Conservation (phyloP, 2,797 vertebrate genomes). For the Ceyx erithaca region DNA sequence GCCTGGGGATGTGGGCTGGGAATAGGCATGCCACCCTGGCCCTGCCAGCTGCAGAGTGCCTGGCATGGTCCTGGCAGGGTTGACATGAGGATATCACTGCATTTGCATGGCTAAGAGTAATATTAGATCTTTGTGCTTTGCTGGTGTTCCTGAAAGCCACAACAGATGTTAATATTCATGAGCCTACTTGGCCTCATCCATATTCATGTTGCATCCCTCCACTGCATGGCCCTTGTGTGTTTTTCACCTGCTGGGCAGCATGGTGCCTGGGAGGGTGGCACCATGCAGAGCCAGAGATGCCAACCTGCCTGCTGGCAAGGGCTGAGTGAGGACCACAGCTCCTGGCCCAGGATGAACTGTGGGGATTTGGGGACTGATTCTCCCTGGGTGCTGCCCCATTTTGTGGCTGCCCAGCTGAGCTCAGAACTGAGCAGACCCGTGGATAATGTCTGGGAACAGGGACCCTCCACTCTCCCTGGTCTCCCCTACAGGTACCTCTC, state of each 20-base stretch:
- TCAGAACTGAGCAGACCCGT: not conserved
- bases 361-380: not conserved
- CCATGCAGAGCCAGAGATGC: not conserved
- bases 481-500: not conserved
- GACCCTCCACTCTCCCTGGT: not conserved
- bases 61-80: not conserved
- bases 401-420: not conserved
- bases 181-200: conserved; percentile 52
- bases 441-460: not conserved
- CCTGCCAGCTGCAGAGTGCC: not conserved
- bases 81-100: not conserved
- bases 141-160: conserved; percentile 71
- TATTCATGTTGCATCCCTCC: conserved; percentile 59
- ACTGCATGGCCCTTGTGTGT: not conserved
- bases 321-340: not conserved
- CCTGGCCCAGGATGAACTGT: not conserved
- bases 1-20: not conserved
- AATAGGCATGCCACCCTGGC: not conserved
- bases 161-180: conserved; percentile 73
- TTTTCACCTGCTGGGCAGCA: not conserved
- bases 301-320: not conserved
- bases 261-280: not conserved
- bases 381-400: not conserved
- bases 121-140: conserved; percentile 59
- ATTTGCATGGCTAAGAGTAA: conserved; percentile 49